Evolutionary conservation across 2,888 invertebrate species (phyloP), one percentile per base, ranked within the genome.

Genomic region (Andrena hattorfiana): DNA sequence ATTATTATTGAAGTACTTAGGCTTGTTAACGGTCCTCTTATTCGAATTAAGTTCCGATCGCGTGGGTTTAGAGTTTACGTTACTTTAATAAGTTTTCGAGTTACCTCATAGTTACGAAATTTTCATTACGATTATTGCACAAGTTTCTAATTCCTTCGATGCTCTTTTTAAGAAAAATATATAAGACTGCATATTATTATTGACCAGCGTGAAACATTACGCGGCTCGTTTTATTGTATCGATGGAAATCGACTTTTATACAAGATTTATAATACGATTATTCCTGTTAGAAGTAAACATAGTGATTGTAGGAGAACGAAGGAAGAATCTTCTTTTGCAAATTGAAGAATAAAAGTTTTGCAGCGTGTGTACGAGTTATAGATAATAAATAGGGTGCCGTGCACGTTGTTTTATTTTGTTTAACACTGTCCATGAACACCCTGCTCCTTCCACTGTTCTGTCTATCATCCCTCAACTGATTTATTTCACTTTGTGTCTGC

Each of bases 401-500:
- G 85, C 67, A 80, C 77, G 80, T 87, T 89, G 72, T 87, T 89
- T 89, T 89, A 70, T 85, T 89, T 89, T 83, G 77, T 89, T 89
- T 79, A 16, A 80, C 60, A 63, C 73, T 64, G 0, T 71, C 80
- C 77, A 66, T n/a, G 62, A 74, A 8, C 2, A 49, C 51, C 77
- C 42, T 51, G 23, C n/a, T 70, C 66, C 66, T 28, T 48, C 59
- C 72, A 49, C 10, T 51, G 54, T 10, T 54, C 48, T 35, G 54
- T 82, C 13, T 71, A 51, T 56, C 23, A 20, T 16, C 20, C 54
- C 26, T 42, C 20, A 26, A 62, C n/a, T 63, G 28, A 72, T 28
- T 23, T 5, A n/a, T 35, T 56, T 64, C 16, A 48, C 20, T 8
- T 72, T 51, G 35, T 32, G 13, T 10, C 42, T 20, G 26, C 30